Conservation (phyloP, 2,113 vertebrate species). For the Sorex araneus region DNA sequence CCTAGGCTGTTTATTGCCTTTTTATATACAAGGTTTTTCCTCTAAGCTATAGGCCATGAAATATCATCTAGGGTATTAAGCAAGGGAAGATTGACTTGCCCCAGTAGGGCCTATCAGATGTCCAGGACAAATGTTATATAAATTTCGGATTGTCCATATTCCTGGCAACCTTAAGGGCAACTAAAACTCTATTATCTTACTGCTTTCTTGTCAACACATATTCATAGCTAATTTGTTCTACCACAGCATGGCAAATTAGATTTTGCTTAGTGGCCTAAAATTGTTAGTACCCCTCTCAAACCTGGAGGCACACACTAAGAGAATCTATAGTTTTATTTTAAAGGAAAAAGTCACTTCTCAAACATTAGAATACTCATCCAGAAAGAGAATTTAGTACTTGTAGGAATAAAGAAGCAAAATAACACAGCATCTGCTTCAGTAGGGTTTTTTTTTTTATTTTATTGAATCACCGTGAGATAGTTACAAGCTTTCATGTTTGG, state of each 20-base stretch:
- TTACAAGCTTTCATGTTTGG: too few species aligned
- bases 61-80: neutral
- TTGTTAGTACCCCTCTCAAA: slow-evolving; percentile 1
- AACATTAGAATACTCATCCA: slow-evolving; percentile 37
- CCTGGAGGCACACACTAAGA: slow-evolving; percentile 16
- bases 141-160: neutral
- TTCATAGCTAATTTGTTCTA: neutral
- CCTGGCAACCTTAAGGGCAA: slow-evolving; percentile 2
- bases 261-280: slow-evolving; percentile 32
- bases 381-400: neutral
- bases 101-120: neutral
- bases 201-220: neutral
- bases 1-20: slow-evolving; percentile 57
- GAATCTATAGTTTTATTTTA: slow-evolving; percentile 32
- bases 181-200: neutral
- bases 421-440: neutral
- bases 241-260: slow-evolving; percentile 41
- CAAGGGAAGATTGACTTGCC: slow-evolving; percentile 10
- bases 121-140: slow-evolving; percentile 15
- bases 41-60: slow-evolving; percentile 5
- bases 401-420: neutral
- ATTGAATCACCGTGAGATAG: too few species aligned
- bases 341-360: slow-evolving; percentile 31
- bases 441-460: too few species aligned
- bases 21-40: slow-evolving; percentile 26